These are phyloP conservation scores for Pavo muticus DNA, from an alignment of 2,113 vertebrate species.

Conservation along the genomic window DNA sequence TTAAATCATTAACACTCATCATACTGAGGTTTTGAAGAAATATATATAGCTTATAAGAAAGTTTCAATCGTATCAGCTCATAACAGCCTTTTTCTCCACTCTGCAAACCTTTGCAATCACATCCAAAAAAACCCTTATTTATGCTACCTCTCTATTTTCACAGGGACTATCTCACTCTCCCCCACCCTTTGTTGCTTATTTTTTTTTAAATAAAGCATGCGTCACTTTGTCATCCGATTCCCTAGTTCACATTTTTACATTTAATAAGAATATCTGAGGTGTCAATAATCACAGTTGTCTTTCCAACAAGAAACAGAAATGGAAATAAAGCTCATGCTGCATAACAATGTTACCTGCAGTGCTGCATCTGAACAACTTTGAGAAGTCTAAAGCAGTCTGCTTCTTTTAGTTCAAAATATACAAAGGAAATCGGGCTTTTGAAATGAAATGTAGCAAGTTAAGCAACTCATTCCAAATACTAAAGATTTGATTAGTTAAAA, in stretches of 20 bases:
- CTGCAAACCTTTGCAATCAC: neutral
- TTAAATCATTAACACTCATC: neutral
- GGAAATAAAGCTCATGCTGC: neutral
- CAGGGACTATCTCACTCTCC: neutral
- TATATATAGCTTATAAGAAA: neutral
- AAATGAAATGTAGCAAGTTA: slow-evolving; percentile 17
- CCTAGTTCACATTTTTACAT: neutral
- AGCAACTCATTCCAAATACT: slow-evolving; percentile 15
- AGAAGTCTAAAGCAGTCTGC: neutral
- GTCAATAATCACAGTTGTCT: slow-evolving; percentile 9
- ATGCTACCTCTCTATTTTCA: neutral
- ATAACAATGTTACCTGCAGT: neutral
- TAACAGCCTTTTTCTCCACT: neutral
- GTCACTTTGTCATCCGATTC: neutral
- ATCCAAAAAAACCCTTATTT: neutral
- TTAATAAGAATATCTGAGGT: slow-evolving; percentile 12
- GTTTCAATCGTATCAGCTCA: neutral
- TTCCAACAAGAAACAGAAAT: slow-evolving; percentile 15
- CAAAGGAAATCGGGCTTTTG: neutral
- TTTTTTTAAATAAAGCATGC: neutral
- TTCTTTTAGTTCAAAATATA: neutral
- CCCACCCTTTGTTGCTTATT: neutral
- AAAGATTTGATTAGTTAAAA: slow-evolving; percentile 58
- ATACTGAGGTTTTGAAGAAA: neutral
- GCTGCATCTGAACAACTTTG: neutral